phyloP scores from a whole-genome alignment of 2,888 invertebrate species.

The Stenichneumon culpator region DNA sequence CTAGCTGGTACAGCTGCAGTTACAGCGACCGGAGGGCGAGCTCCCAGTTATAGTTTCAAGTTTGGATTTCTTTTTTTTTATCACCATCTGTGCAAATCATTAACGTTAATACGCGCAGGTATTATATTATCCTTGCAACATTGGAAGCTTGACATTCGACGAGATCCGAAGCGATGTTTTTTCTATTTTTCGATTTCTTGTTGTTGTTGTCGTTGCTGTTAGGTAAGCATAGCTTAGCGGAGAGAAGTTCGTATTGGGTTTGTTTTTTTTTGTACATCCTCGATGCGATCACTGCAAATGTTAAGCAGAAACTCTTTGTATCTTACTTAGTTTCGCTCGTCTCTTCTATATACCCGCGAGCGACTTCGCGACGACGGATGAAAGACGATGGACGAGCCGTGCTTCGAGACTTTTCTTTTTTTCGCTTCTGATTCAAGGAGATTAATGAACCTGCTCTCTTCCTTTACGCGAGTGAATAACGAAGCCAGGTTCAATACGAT shows the following conservation, averaged over 20 bases:
- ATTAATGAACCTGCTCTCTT: constrained; percentile 57
- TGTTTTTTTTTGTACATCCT: background rate
- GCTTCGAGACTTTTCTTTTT: constrained; percentile 16
- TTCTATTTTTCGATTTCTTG: background rate
- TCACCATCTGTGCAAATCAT: background rate
- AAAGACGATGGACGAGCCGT: constrained; percentile 1
- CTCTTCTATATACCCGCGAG: background rate
- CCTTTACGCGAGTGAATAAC: constrained; percentile 53
- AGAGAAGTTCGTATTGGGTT: too few species aligned
- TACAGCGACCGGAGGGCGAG: constrained; percentile 8
- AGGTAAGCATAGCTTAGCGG: too few species aligned
- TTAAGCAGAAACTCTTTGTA: constrained; percentile 2
- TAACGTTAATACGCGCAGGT: constrained; percentile 1
- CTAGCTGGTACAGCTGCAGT: constrained; percentile 6
- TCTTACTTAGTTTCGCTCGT: background rate
- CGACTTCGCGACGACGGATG: background rate
- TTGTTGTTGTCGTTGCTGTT: background rate
- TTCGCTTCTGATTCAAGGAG: constrained; percentile 38
- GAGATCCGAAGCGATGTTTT: background rate
- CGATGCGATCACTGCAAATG: background rate
- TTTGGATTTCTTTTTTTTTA: background rate
- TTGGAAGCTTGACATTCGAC: background rate
- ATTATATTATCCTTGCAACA: background rate
- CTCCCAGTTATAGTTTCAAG: background rate
- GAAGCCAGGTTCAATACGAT: constrained; percentile 55